Evolutionary conservation across 2,888 invertebrate species (phyloP), one percentile per base, ranked within the genome.

Genomic region (Syritta pipiens): DNA sequence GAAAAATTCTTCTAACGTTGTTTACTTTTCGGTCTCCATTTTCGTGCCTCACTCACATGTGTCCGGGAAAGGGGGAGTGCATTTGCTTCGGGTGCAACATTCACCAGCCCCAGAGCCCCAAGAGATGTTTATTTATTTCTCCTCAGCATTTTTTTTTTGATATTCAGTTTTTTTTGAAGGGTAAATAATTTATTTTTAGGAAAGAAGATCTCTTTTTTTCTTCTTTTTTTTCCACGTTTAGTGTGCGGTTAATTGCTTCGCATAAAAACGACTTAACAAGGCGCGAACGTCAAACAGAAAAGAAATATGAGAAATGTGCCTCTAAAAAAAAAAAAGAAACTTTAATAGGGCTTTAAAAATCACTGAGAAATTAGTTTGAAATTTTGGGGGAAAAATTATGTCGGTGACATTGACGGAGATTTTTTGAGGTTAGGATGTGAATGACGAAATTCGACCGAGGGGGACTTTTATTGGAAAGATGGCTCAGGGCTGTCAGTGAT

Each of bases 131-230:
- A 65, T 65, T 77, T 77, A 48, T 44, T 63, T 46, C 4, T 46
- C 35, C 53, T 30, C 12, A 65, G 48, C 59, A 59, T 71, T 77
- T n/a, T n/a, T n/a, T n/a, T n/a, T n/a, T 72, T 44, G 69, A 57
- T 55, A 57, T 40, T 48, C 53, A 44, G 24, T 44, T 53, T 28
- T 49, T 62, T 49, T 57, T 76, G 65, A 77, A 77, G 71, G 65
- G 77, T 77, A 77, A 77, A 65, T 71, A 63, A 42, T 77, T 65
- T 77, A 77, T 77, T 77, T 77, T 77, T 72, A 60, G 72, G 71
- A 77, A 51, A 35, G 37, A 51, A 4, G 19, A 26, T 59, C 26
- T 59, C 24, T 17, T 19, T 46, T 62, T 55, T 63, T 44, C 62
- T 65, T 55, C 48, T 60, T 17, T 53, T 62, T 55, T 65, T 53